A percentile compares a stretch with the other conserved stretches of the same genome.
These are phyloP conservation scores for Psettodes erumei DNA, from an alignment of 2,113 vertebrate genomes.

Conservation along the genomic window DNA sequence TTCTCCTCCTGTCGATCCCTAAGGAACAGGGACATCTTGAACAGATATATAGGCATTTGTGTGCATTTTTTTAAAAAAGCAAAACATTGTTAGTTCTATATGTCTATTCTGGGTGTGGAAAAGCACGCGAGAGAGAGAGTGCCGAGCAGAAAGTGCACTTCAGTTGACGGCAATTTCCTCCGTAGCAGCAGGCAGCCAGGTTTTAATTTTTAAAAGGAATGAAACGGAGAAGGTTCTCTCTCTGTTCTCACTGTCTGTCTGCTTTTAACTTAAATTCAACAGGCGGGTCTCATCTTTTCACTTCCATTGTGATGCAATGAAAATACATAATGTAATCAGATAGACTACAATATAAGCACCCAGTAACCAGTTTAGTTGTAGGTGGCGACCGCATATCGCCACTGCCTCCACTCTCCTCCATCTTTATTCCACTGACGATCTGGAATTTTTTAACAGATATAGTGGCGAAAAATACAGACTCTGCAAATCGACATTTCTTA, in stretches of 20 bases:
- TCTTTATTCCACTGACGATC: too few species aligned
- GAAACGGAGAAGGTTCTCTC: constrained; percentile 27
- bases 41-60: not conserved
- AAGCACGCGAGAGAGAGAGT: not conserved
- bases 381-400: too few species aligned
- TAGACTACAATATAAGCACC: not conserved
- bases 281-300: not conserved
- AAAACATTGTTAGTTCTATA: not conserved
- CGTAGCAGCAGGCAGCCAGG: constrained; percentile 34
- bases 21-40: not conserved
- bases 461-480: too few species aligned
- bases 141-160: constrained; percentile 29
- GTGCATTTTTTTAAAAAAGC: not conserved
- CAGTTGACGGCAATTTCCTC: constrained; percentile 45
- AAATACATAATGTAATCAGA: not conserved
- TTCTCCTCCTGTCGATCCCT: not conserved
- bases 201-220: constrained; percentile 25
- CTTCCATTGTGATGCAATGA: not conserved
- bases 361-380: not conserved
- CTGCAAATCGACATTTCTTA: too few species aligned
- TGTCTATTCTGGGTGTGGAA: too few species aligned
- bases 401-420: too few species aligned
- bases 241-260: constrained; percentile 11
- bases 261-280: constrained; percentile 9
- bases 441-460: too few species aligned